phyloP scores from a whole-genome alignment of 2,888 invertebrate genomes.

The Melinopterus prodromus region DNA sequence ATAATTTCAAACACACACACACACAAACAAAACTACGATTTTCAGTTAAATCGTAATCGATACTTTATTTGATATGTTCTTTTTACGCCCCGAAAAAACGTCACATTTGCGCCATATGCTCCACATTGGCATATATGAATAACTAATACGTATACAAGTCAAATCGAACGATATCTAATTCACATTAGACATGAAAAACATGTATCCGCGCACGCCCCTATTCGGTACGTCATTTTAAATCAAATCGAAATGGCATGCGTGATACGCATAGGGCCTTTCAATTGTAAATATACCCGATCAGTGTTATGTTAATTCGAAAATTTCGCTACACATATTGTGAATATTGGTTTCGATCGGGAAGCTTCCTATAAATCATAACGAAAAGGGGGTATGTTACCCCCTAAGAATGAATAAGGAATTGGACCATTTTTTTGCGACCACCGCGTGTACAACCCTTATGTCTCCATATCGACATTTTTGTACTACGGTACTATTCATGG shows the following conservation, averaged over 20 bases:
- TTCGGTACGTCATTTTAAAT: conserved; percentile 48
- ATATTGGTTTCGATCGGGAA: conserved; percentile 46
- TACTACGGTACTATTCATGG: conserved; percentile 46
- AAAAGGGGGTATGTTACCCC: conserved; percentile 52
- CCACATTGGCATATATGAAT: conserved; percentile 52
- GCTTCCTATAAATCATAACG: conserved; percentile 54
- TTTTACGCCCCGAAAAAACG: conserved; percentile 16
- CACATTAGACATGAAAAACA: conserved; percentile 51
- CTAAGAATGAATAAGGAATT: conserved; percentile 57
- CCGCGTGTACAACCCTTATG: conserved; percentile 13
- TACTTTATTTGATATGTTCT: conserved; percentile 45
- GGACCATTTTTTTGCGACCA: conserved; percentile 41
- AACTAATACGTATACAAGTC: conserved; percentile 45
- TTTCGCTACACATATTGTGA: conserved; percentile 50
- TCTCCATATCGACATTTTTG: conserved; percentile 40
- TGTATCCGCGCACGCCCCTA: conserved; percentile 54
- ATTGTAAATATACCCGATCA: conserved; percentile 55
- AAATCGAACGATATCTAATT: conserved; percentile 47
- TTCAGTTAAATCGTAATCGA: conserved; percentile 49
- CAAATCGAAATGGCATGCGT: conserved; percentile 52
- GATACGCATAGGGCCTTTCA: conserved; percentile 44
- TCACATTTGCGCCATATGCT: conserved; percentile 46
- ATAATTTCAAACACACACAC: background rate
- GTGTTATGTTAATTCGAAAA: conserved; percentile 58
- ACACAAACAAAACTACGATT: background rate